Conservation (phyloP, 2,113 vertebrate genomes). For the Boulengeromyrus knoepffleri region DNA sequence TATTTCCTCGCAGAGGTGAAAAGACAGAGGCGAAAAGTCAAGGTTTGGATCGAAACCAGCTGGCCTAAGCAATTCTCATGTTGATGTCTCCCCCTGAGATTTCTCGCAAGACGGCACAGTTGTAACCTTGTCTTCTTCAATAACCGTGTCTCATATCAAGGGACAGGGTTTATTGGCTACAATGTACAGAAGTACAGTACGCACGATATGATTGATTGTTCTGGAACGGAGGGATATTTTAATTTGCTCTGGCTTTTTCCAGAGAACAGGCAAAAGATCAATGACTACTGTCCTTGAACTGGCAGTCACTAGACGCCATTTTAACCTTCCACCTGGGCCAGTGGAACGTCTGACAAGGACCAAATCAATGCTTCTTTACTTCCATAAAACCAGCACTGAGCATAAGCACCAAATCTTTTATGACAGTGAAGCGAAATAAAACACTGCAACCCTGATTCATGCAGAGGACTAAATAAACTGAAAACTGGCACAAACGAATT, state of each 20-base stretch:
- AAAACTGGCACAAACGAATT: neutral
- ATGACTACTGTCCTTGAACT: constrained; percentile 15
- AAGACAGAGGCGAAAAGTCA: neutral
- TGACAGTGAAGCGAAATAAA: neutral
- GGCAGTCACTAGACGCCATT: neutral
- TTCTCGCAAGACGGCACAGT: neutral
- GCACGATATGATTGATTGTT: constrained; percentile 7
- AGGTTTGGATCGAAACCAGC: constrained; percentile 13
- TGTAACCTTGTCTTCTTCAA: constrained; percentile 21
- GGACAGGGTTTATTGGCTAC: neutral
- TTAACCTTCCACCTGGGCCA: neutral
- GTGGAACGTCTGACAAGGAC: neutral
- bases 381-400: neutral
- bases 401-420: neutral
- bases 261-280: neutral
- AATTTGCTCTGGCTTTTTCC: constrained; percentile 17
- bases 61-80: constrained; percentile 15
- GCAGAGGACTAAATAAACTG: neutral
- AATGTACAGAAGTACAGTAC: neutral
- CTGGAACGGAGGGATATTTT: constrained; percentile 12
- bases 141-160: neutral
- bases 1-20: neutral
- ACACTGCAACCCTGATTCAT: neutral
- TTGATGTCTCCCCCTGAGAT: neutral
- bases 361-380: neutral